phyloP scores from a whole-genome alignment of 1,140 invertebrate genomes.

The Rhynchophorus ferrugineus region DNA sequence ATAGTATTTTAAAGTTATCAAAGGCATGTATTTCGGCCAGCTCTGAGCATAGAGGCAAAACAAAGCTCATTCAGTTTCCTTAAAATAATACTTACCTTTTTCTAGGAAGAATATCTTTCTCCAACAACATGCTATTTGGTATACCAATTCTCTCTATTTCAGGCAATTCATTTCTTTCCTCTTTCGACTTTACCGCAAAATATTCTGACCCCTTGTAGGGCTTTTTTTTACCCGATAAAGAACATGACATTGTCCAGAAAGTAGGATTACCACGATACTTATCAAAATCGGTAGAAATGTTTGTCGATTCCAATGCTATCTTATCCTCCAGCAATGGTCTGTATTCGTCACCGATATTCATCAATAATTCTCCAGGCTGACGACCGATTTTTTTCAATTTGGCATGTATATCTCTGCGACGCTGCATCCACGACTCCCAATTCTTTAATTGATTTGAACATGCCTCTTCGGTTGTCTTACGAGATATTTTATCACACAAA shows the following conservation, averaged over 20 bases:
- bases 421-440: slow-evolving; percentile 22
- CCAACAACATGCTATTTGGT: slow-evolving; percentile 16
- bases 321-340: slow-evolving; percentile 25
- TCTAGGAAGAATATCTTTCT: slow-evolving; percentile 26
- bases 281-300: slow-evolving; percentile 26
- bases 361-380: slow-evolving; percentile 24
- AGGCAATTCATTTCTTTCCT: slow-evolving; percentile 27
- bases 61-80: no score
- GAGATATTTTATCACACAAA: slow-evolving; percentile 4
- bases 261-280: slow-evolving; percentile 30
- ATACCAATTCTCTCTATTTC: slow-evolving; percentile 23
- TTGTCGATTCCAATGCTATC: slow-evolving; percentile 16
- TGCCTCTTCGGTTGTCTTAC: neutral
- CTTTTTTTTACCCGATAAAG: slow-evolving; percentile 4
- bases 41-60: no score
- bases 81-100: slow-evolving; percentile 24
- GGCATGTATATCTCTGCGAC: slow-evolving; percentile 16
- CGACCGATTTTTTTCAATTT: slow-evolving; percentile 18
- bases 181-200: slow-evolving; percentile 23
- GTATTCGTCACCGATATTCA: slow-evolving; percentile 26
- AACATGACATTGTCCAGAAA: slow-evolving; percentile 28
- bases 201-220: slow-evolving; percentile 13
- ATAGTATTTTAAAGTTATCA: no score
- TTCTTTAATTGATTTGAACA: slow-evolving; percentile 16
- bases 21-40: no score